Evolutionary conservation across 2,113 vertebrate genomes (phyloP), one percentile per base, ranked within the genome.

Genomic region (Melanocharis versteri): DNA sequence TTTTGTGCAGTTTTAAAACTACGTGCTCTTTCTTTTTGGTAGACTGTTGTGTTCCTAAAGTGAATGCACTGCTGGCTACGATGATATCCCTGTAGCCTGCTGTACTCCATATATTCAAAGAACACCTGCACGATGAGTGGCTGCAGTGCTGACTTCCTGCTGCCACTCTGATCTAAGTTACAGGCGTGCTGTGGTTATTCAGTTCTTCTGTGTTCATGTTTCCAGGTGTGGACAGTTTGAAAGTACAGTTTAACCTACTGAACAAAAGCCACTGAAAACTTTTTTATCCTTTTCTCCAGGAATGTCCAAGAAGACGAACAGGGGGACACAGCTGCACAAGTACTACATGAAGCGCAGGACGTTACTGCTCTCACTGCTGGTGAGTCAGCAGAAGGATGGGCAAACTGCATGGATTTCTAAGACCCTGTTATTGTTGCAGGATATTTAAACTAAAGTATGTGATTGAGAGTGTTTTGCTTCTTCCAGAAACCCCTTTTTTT

Each of bases 311-410:
- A 99, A 99, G 95, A 99, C 99, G 39, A 99, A 99, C 97, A 96
- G 99, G 93, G 99, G 99, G n/a, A 98, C 99, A 10, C 99, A 99
- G 97, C 97, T 99, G 26, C 99, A 99, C 96, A 99, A 99, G 91
- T 99, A 99, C 97, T 99, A 99, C 96, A 99, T 99, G 99, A 99
- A 99, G 82, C 98, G 99, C 50, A 98, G 99, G 73, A 99, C 99
- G 0, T 97, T 99, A 30, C 96, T 99, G 62, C 97, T 99, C 13
- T 99, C 99, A 0, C 93, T 99, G 89, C 95, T 99, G 98, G 99
- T 99, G 97, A 97, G 98, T 76, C 15, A 39, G 45, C 58, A 70
- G 69, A 83, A 54, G 56, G 81, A 45, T 9, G 18, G 22, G 20
- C 42, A 69, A 90, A 70, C 64, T 31, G 19, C 31, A 23, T 27